Evolutionary conservation across 2,888 invertebrate species (phyloP).

Genomic region (Drosophila nr. perissopoda): DNA sequence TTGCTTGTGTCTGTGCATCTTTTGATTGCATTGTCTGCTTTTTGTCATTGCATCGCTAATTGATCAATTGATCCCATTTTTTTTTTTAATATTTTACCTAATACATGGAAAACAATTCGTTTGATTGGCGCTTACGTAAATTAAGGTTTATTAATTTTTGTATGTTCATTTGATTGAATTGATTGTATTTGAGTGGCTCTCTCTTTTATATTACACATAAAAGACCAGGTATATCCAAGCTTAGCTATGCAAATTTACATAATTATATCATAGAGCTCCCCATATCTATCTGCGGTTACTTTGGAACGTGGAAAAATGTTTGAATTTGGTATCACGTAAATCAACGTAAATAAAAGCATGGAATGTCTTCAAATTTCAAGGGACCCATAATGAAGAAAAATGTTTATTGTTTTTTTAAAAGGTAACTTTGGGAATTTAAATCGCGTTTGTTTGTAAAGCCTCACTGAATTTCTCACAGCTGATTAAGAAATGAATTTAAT

Average conservation of each 20-base stretch:
- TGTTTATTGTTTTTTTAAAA: conserved; percentile 10
- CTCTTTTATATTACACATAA: conserved; percentile 57
- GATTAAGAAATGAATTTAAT: neutral
- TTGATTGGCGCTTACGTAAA: conserved; percentile 72
- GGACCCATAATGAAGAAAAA: conserved; percentile 36
- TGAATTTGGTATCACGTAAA: conserved; percentile 50
- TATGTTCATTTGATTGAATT: conserved; percentile 41
- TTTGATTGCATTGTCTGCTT: conserved; percentile 29
- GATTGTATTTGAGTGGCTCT: conserved; percentile 41
- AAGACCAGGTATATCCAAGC: conserved; percentile 18
- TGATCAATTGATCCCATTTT: conserved; percentile 67
- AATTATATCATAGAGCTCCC: conserved; percentile 62
- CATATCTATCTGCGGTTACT: conserved; percentile 23
- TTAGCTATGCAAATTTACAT: conserved; percentile 56
- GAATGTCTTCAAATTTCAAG: conserved; percentile 40
- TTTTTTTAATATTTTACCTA: conserved; percentile 36
- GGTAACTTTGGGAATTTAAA: conserved; percentile 4
- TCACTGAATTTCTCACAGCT: conserved; percentile 4
- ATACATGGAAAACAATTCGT: conserved; percentile 46
- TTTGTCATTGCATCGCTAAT: conserved; percentile 58
- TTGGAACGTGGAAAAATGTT: conserved; percentile 45
- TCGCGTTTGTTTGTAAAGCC: neutral
- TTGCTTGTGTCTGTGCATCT: neutral
- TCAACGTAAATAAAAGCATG: conserved; percentile 43
- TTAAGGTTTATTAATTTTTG: conserved; percentile 57